A percentile compares a stretch with the other conserved stretches of the same genome.
Conservation (phyloP, 2,113 vertebrate species). For the Paradoxurus hermaphroditus region DNA sequence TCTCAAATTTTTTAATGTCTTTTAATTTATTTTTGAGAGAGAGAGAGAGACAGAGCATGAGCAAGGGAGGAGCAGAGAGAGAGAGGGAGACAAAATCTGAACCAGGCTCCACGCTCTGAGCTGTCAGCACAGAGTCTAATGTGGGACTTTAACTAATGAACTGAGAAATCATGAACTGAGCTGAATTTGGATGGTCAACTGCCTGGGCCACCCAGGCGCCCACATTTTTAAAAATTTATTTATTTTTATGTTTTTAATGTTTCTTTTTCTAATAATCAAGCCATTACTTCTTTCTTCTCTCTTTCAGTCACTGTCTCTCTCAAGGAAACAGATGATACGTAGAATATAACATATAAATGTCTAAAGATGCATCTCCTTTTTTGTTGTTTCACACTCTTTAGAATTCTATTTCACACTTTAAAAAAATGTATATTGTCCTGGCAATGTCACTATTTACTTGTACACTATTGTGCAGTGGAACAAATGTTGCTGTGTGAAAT, state of each 20-base stretch:
- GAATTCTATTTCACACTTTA: neutral
- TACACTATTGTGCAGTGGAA: neutral
- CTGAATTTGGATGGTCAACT: too few species aligned
- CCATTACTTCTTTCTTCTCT: neutral
- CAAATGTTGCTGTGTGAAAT: neutral
- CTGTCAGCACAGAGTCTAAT: too few species aligned
- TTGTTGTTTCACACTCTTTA: conserved; percentile 28
- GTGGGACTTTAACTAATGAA: too few species aligned
- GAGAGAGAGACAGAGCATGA: too few species aligned
- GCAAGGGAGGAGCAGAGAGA: too few species aligned
- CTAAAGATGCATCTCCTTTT: neutral
- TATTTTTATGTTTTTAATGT: too few species aligned
- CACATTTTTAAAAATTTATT: too few species aligned
- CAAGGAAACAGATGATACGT: neutral
- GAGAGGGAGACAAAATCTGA: too few species aligned
- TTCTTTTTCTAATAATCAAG: neutral
- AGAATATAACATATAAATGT: neutral
- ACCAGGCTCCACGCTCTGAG: too few species aligned
- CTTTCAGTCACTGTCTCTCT: neutral
- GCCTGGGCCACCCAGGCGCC: too few species aligned
- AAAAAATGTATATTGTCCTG: neutral
- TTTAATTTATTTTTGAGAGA: too few species aligned
- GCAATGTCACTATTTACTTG: neutral
- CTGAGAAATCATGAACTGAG: too few species aligned
- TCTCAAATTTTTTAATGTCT: neutral